Conservation (phyloP, 2,888 invertebrate genomes). For the Drosophila aldrichi region DNA sequence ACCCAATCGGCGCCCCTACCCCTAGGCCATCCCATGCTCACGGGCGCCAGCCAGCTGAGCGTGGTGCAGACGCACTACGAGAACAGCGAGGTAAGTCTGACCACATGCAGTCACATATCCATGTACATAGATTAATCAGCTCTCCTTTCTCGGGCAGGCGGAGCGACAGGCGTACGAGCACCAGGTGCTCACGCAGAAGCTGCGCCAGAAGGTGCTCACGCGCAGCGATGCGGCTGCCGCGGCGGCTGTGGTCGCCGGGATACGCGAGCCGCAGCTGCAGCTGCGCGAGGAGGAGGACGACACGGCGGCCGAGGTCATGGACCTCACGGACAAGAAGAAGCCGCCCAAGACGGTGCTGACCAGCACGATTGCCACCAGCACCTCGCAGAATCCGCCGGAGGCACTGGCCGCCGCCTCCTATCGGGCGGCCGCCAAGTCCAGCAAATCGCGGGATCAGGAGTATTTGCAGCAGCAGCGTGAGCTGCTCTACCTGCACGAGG, state of each 20-base stretch:
- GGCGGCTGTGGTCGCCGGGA: constrained; percentile 47
- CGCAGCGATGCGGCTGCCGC: constrained; percentile 88
- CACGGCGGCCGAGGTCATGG: constrained; percentile 88
- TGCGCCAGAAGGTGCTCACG: constrained; percentile 94
- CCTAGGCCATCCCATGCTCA: constrained; percentile 94
- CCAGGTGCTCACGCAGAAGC: constrained; percentile 92
- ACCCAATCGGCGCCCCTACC: constrained; percentile 97
- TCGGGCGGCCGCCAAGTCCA: constrained; percentile 52
- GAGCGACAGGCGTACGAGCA: constrained; percentile 88
- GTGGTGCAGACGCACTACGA: constrained; percentile 85
- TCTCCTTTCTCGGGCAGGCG: constrained; percentile 72
- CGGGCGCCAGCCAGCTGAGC: constrained; percentile 84
- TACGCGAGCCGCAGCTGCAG: constrained; percentile 84
- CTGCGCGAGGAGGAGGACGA: constrained; percentile 88
- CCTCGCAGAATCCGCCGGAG: constrained; percentile 86
- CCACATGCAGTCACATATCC: neutral
- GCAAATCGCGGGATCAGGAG: constrained; percentile 85
- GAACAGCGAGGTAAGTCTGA: constrained; percentile 85
- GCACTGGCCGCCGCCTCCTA: constrained; percentile 82
- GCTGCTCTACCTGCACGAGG: constrained; percentile 87
- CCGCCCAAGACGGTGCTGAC: constrained; percentile 86
- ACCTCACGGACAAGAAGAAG: constrained; percentile 90
- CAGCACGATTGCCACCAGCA: constrained; percentile 85
- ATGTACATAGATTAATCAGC: neutral
- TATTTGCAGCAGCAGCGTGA: constrained; percentile 89